Conservation (phyloP, 1,140 invertebrate species). For the Macrobrachium rosenbergii region DNA sequence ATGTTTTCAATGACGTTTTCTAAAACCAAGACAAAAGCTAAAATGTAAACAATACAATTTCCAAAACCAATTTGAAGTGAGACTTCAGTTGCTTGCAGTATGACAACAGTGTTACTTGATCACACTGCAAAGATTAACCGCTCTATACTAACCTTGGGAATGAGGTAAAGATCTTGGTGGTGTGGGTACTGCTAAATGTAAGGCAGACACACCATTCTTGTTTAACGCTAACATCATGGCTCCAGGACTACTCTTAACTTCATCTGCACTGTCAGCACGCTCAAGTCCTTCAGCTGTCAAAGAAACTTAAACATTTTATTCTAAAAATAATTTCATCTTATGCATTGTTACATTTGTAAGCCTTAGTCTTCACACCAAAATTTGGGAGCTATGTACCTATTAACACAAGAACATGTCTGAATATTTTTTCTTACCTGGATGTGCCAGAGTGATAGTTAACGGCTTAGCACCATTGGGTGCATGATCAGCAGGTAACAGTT, state of each 20-base stretch:
- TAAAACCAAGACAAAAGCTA: too few species aligned
- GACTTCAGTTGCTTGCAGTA: too few species aligned
- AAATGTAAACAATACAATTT: too few species aligned
- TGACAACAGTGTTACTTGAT: too few species aligned
- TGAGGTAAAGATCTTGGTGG: slow-evolving; percentile 46
- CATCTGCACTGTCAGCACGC: slow-evolving; percentile 30
- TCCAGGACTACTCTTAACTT: slow-evolving; percentile 30
- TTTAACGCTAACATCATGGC: slow-evolving; percentile 46
- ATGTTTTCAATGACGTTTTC: too few species aligned
- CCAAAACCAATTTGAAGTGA: too few species aligned
- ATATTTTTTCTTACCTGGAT: slow-evolving; percentile 57
- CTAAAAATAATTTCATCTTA: background rate
- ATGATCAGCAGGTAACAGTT: slow-evolving; percentile 65
- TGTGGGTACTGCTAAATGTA: slow-evolving; percentile 55
- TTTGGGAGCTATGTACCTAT: too few species aligned
- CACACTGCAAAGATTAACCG: background rate
- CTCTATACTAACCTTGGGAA: slow-evolving; percentile 40
- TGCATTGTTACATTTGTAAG: background rate
- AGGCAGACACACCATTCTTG: slow-evolving; percentile 60
- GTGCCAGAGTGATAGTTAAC: slow-evolving; percentile 71
- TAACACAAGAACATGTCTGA: slow-evolving; percentile 66
- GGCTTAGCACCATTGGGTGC: slow-evolving; percentile 68
- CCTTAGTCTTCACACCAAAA: slow-evolving; percentile 70
- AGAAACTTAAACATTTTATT: background rate
- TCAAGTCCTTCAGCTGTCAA: slow-evolving; percentile 35